Conservation (phyloP, 1,140 invertebrate species). For the Drosophila willistoni region DNA sequence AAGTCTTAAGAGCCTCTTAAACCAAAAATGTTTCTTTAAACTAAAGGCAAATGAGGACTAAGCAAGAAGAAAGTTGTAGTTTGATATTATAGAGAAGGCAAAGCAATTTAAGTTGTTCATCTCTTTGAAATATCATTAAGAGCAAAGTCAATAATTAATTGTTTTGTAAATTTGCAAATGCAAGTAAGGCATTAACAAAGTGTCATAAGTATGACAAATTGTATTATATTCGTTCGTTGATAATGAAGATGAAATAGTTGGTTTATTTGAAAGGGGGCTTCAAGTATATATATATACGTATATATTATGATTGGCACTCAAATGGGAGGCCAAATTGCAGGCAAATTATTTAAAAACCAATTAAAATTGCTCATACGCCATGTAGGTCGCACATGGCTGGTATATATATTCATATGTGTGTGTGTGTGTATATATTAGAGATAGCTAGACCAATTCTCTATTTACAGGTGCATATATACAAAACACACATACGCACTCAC, state of each 20-base stretch:
- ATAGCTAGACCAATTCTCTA: conserved; percentile 3
- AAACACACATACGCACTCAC: conserved; percentile 14
- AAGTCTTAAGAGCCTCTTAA: no score
- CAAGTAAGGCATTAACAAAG: not conserved
- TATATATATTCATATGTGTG: not conserved
- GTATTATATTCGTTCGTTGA: conserved; percentile 20
- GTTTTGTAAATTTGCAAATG: no score
- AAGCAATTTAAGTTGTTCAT: no score
- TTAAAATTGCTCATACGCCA: conserved; percentile 76
- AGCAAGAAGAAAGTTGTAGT: no score
- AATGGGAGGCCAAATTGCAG: conserved; percentile 41
- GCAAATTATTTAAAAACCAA: conserved; percentile 81
- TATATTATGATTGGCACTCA: conserved; percentile 3
- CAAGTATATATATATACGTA: not conserved
- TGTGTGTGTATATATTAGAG: not conserved
- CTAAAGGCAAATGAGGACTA: no score
- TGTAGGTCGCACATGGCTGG: conserved; percentile 42
- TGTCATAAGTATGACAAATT: conserved; percentile 25
- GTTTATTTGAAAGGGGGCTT: not conserved
- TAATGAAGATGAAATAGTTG: conserved; percentile 24
- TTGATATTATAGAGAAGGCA: no score
- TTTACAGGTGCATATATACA: conserved; percentile 5
- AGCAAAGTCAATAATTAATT: no score
- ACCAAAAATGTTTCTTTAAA: no score
- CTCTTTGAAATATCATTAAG: no score